Evolutionary conservation across 2,113 vertebrate genomes (phyloP).

Genomic region (Ptilonorhynchus violaceus): DNA sequence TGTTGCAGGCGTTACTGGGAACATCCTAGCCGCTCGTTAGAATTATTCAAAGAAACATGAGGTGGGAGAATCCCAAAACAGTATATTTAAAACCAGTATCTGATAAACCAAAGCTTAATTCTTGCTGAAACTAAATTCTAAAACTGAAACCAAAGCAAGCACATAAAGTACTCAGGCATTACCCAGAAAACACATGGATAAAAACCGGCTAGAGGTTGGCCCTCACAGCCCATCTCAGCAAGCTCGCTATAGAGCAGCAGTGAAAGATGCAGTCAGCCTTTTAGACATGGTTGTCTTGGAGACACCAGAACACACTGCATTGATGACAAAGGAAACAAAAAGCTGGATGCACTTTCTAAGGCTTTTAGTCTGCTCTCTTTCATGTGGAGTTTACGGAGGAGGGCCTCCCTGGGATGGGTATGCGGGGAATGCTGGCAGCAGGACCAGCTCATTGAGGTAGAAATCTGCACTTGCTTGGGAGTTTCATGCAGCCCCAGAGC

Average conservation of each 20-base stretch:
- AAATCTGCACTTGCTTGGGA: not conserved
- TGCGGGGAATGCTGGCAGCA: conserved; percentile 37
- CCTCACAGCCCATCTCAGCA: not conserved
- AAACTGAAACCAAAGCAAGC: not conserved
- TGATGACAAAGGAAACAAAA: conserved; percentile 67
- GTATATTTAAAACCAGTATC: not conserved
- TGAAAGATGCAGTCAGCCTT: conserved; percentile 62
- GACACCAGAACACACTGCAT: conserved; percentile 63
- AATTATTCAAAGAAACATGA: not conserved
- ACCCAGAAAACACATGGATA: not conserved
- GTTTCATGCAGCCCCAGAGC: not conserved
- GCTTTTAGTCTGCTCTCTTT: conserved; percentile 61
- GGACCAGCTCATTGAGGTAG: not conserved
- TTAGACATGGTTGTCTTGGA: conserved; percentile 68
- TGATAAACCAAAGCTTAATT: not conserved
- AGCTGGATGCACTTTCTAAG: conserved; percentile 62
- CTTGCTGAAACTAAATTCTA: not conserved
- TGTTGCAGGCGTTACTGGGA: not conserved
- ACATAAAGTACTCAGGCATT: not conserved
- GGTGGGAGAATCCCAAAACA: not conserved
- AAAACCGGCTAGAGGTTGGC: not conserved
- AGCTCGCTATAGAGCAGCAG: not conserved
- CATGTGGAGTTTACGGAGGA: conserved; percentile 39
- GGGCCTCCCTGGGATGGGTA: conserved; percentile 51
- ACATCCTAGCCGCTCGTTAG: not conserved